Evolutionary conservation across 2,797 vertebrate species (phyloP), one percentile per base, ranked within the genome.

Genomic region (Steatocranus sp.): DNA sequence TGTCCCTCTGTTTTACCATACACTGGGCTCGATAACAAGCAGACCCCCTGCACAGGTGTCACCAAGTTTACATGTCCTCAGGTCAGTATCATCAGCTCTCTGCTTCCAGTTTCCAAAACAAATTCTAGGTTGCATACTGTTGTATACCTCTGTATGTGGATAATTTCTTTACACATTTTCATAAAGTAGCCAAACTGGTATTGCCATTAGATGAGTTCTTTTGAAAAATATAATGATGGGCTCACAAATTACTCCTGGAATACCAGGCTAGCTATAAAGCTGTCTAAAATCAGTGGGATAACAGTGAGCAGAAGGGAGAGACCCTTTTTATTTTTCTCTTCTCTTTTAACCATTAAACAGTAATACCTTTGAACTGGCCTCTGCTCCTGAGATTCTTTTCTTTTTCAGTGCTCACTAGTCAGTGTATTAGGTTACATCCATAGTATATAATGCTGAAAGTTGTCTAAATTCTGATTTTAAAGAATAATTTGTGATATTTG

Each of bases 111-210:
- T 87, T 94, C 94, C 94, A 90, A 83, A 91, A 85, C 81, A 86
- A 81, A 88, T 93, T 92, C 83, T 84, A 88, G 91, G 87, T 78
- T 82, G 79, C 78, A 82, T 83, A 75, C 87, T 84, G 82, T 82
- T 78, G 82, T 34, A 63, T 53, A 66, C 75, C 86, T n/a, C 32
- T 75, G 61, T 78, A 86, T 88, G 87, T 91, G 86, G 75, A 87
- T 93, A 88, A 92, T 94, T 88, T 76, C 84, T 87, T 89, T 89
- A 53, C 91, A 93, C 88, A 87, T 94, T 94, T 93, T 88, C 81
- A 38, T 87, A 89, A 94, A 95, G 89, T 93, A 91, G 82, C 89
- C 78, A 87, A 93, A 95, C 91, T 94, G 93, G 91, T 88, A 86
- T 92, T 93, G 85, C 90, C 89, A 90, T 89, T 82, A 86, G 84